Percentiles rank a stretch among this genome's conserved stretches.
These are phyloP conservation scores for Morone saxatilis DNA, from an alignment of 2,113 vertebrate species.

Conservation along the genomic window DNA sequence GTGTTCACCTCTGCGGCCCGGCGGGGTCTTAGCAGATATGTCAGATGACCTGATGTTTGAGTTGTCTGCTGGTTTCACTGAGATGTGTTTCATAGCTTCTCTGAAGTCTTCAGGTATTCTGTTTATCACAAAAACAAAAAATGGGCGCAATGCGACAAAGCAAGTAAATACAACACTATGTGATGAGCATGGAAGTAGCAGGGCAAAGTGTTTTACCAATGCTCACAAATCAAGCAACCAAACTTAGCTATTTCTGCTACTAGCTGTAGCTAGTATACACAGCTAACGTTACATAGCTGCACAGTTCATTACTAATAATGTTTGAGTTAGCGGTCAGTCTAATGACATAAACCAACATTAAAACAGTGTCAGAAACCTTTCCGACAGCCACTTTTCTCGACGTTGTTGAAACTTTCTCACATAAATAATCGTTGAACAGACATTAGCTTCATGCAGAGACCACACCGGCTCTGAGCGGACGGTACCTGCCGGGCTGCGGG, in stretches of 20 bases:
- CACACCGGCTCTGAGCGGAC: neutral
- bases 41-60: neutral
- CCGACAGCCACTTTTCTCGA: neutral
- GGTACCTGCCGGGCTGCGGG: slow-evolving; percentile 40
- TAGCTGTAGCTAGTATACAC: slow-evolving; percentile 15
- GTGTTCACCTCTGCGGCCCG: slow-evolving; percentile 28
- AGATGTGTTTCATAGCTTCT: slow-evolving; percentile 51
- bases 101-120: slow-evolving; percentile 51
- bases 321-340: neutral
- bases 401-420: neutral
- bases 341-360: neutral
- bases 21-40: neutral
- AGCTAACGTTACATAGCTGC: neutral
- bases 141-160: accelerated
- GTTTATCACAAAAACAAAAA: neutral
- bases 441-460: neutral
- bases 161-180: neutral
- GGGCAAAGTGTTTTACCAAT: neutral
- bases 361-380: neutral
- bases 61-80: neutral
- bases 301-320: neutral
- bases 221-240: neutral
- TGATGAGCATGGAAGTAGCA: neutral
- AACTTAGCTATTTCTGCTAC: neutral
- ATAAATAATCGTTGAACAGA: neutral